Base-by-base conservation (phyloP, 64 coral and sea anemone genomes). In the Anthopleura sola region DNA sequence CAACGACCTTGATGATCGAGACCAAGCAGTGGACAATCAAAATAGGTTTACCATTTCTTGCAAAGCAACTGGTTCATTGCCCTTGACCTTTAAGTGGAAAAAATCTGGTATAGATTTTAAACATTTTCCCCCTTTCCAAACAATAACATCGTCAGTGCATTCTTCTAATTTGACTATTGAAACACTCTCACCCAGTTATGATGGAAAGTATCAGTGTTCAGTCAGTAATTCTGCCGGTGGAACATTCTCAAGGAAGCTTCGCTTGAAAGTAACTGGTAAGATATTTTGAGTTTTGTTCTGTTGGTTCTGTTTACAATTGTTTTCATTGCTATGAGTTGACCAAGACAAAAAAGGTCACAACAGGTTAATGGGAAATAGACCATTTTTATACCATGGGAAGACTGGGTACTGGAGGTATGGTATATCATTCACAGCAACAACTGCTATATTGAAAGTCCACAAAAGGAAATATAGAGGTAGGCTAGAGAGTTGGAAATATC, bases 191-290 rank as follows among this genome's bases (percentile, higher is more conserved):
- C 29, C 55, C 16, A 7, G 24, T 11, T 21, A 81, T 15, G 83
- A 85, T 86, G 89, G 89, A 33, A 86, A 64, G 31, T 91, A 86
- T 55, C 89, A 91, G 29, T 91, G 89, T 29, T 81, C 86, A 64
- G 89, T 75, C 0, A 36, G 47, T 13, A 85, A 86, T 62, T 6
- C 89, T 44, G 18, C 17, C 0, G 39, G 60, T 6, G 15, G 11
- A 14, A 86, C 84, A 2, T 91, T 91, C 40, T 86, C 79, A 36
- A 80, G 89, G 58, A 91, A 91, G 84, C 9, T 91, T 54, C 75
- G 77, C 14, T 83, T 91, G 13, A 38, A 44, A 68, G 89, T 91
- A 69, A 91, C 89, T 36, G 75, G 75, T 40, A 75, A 75, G 69
- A 75, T n/a, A 5, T 75, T 37, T n/a, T n/a, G n/a, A n/a, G 11